Evolutionary conservation across 2,888 invertebrate genomes (phyloP).

Genomic region (Chalcosyrphus nemorum): DNA sequence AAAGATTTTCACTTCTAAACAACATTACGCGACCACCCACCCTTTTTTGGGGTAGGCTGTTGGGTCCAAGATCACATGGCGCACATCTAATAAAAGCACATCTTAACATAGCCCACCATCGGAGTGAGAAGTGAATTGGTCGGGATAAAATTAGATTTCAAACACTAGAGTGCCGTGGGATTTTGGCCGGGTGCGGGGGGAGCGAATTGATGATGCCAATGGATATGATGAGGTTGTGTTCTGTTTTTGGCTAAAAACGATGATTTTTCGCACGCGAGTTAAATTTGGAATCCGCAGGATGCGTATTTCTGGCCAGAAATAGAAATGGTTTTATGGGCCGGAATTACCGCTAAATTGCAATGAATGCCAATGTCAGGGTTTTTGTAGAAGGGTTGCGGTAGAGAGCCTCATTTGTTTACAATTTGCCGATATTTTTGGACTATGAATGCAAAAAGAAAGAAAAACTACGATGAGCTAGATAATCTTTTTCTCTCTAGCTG

Average conservation of each 20-base stretch:
- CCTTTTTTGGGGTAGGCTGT: conserved; percentile 67
- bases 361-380: conserved; percentile 58
- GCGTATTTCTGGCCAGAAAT: conserved; percentile 39
- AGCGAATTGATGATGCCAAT: conserved; percentile 16
- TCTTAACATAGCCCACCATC: conserved; percentile 13
- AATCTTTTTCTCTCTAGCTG: neutral
- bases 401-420: conserved; percentile 45
- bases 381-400: neutral
- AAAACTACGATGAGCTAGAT: conserved; percentile 14
- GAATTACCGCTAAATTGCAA: conserved; percentile 30
- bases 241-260: conserved; percentile 58
- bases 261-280: conserved; percentile 50
- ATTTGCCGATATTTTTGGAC: conserved; percentile 36
- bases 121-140: conserved; percentile 41
- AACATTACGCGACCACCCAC: conserved; percentile 56
- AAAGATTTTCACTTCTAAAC: conserved; percentile 61
- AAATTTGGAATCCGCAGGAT: conserved; percentile 50
- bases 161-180: neutral
- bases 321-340: neutral
- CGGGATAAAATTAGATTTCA: conserved; percentile 54
- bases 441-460: conserved; percentile 4
- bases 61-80: conserved; percentile 65
- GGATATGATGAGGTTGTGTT: conserved; percentile 33
- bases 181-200: conserved; percentile 8
- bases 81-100: conserved; percentile 45